Base-by-base conservation (phyloP, 2,113 vertebrate genomes). In the Corydoras sp. region DNA sequence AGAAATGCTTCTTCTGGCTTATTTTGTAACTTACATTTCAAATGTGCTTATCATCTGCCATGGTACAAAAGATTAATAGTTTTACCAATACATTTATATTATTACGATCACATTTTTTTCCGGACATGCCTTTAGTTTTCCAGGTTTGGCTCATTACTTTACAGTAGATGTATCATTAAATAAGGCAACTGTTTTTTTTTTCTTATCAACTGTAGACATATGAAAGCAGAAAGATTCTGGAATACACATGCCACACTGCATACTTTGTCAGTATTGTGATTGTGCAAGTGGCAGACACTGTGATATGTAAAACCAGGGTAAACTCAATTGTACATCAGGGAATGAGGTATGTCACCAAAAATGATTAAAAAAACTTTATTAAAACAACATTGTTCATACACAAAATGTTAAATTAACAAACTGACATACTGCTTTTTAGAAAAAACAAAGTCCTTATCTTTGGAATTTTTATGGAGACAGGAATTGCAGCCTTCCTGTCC, bases 291-390 rank as follows among this genome's bases (percentile, higher is more conserved):
- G 92, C 93, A 0, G 93, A 95, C 83, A 85, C 94, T 76, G 91
- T 97, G 84, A 94, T 97, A 85, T 96, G 94, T 76, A 97, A 97
- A 77, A 96, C 94, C 49, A 90, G 94, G 0, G 91, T 91, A 69
- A 96, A 96, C 84, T 96, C 94, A 0, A 92, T 97, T 71, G 78
- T 96, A 79, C 94, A 95, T 77, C 94, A 97, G 65, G 94, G 94
- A 83, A 95, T 97, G 94, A 94, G 90, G 94, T 96, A 88, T 62
- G 92, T 75, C 0, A 55, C 61, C n/a, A n/a, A 5, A n/a, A 58
- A 11, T 51, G 0, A 12, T 2, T 64, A 43, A 43, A 43, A 43
- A 43, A 43, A 43, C 35, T 43, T 43, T 43, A 43, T 43, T 43
- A 43, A 43, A 43, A 43, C 35, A 43, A 43, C 7, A 2, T 43